phyloP scores from a whole-genome alignment of 2,797 vertebrate genomes.

The Sebastiscus albofasciatus region DNA sequence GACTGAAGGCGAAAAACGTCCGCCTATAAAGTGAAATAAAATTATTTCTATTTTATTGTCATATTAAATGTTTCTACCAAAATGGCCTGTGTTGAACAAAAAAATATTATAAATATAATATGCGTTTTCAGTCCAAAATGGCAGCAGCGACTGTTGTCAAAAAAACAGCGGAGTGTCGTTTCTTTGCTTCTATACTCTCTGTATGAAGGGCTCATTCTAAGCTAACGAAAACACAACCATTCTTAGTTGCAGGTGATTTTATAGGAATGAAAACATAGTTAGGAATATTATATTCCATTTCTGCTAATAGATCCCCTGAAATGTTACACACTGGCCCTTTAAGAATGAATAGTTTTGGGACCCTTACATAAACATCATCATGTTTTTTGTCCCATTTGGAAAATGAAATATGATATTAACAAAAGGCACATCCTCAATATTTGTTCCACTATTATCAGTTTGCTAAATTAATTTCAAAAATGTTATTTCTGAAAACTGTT shows the following conservation, averaged over 20 bases:
- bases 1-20: no score
- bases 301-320: not conserved
- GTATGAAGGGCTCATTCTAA: not conserved
- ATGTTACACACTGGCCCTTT: not conserved
- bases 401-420: constrained; percentile 31
- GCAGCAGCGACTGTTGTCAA: no score
- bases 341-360: not conserved
- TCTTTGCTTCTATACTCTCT: no score
- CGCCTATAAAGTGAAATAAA: no score
- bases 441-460: not conserved
- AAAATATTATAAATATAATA: no score
- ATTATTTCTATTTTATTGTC: no score
- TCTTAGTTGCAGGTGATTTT: not conserved
- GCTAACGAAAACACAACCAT: not conserved
- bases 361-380: constrained; percentile 11
- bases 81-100: no score
- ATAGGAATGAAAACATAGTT: not conserved
- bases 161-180: no score
- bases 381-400: constrained; percentile 43
- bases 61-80: no score
- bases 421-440: not conserved
- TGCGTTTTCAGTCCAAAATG: no score
- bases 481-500: not conserved
- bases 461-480: not conserved
- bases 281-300: not conserved